Evolutionary conservation across 2,113 vertebrate species (phyloP), one percentile per base, ranked within the genome.

Genomic region (Cynoglossus semilaevis): DNA sequence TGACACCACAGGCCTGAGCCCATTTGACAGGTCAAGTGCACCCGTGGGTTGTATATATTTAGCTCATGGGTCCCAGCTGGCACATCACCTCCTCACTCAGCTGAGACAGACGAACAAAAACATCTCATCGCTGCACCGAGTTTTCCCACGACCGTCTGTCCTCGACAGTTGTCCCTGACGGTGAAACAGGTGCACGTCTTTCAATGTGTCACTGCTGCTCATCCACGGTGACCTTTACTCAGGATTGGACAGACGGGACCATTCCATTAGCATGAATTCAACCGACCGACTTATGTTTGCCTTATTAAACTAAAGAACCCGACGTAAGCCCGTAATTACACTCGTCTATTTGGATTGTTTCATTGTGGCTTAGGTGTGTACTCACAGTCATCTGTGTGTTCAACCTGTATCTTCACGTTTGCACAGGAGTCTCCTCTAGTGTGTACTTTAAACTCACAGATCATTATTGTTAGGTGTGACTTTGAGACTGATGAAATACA

Each of bases 141-240:
- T 76, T 83, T 89, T 89, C 87, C 84, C 87, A 89, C 72, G 84
- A 35, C 70, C 44, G 73, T 58, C 76, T 58, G 69, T 80, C 81
- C 81, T 60, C 65, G 12, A 76, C 84, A 87, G 84, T 84, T 86
- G 87, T 55, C 63, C 41, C 70, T 4, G 40, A 55, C 61, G 16
- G 52, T 81, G 17, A 41, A 71, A 87, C 85, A 88, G 87, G 84
- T 89, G 85, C 74, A 40, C 43, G 9, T 67, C 72, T 66, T 58
- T 76, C 60, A 72, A 70, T 73, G 66, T 72, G 57, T 78, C 65
- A 19, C 29, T 11, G 15, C 58, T 5, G 29, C 70, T 17, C 38
- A 43, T 22, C 36, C 18, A 15, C 19, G 8, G 29, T 77, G 82
- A 81, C 85, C 85, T 83, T 87, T 75, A 82, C 51, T 64, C 36